These are phyloP conservation scores for Eristalis tenax DNA, from an alignment of 2,888 invertebrate species.

Conservation along the genomic window DNA sequence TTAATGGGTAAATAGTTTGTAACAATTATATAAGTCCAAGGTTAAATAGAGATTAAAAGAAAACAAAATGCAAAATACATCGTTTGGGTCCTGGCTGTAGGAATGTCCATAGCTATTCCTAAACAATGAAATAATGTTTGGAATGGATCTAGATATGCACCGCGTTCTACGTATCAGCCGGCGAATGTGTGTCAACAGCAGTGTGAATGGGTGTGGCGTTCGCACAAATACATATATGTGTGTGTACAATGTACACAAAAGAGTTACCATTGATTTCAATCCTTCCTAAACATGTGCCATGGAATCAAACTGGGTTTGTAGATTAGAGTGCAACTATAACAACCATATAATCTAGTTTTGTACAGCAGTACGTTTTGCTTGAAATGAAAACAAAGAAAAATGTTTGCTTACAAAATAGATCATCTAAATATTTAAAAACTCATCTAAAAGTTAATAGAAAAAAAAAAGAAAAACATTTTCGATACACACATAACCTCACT, in stretches of 20 bases:
- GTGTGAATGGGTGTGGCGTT: not conserved
- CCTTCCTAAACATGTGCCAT: slow-evolving; percentile 22
- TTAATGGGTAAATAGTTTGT: slow-evolving; percentile 74
- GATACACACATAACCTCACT: too few species aligned
- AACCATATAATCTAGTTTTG: not conserved
- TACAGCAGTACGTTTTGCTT: not conserved
- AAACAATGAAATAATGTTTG: slow-evolving; percentile 74
- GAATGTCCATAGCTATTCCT: slow-evolving; percentile 81
- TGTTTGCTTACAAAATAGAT: not conserved
- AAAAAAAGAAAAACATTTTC: not conserved
- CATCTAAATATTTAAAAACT: not conserved
- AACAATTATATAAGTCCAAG: slow-evolving; percentile 73
- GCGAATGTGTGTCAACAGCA: not conserved
- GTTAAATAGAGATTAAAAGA: slow-evolving; percentile 30
- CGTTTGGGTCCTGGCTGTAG: slow-evolving; percentile 80
- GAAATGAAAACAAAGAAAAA: not conserved
- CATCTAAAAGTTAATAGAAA: too few species aligned
- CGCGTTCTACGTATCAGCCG: not conserved
- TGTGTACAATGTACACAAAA: too few species aligned
- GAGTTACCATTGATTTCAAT: not conserved
- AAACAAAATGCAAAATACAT: slow-evolving; percentile 70
- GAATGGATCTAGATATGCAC: slow-evolving; percentile 13
- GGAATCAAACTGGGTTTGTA: slow-evolving; percentile 63
- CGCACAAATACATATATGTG: too few species aligned
- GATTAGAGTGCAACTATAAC: slow-evolving; percentile 50